These are phyloP conservation scores for Uria aalge DNA, from an alignment of 2,113 vertebrate species.

Conservation along the genomic window DNA sequence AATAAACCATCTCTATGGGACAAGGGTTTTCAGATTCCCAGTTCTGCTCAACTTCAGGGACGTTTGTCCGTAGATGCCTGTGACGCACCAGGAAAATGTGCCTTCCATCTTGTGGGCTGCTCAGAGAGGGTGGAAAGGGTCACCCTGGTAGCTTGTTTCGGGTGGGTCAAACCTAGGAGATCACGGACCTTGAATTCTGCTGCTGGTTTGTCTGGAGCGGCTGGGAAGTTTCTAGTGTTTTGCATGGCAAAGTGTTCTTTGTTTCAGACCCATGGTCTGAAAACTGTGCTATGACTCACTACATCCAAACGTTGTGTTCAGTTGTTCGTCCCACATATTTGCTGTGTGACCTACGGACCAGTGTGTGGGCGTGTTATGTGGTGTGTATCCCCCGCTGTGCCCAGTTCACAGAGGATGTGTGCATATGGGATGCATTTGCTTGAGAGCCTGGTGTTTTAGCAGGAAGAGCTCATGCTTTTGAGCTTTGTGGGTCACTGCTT, in stretches of 20 bases:
- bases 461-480: not conserved
- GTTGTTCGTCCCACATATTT: not conserved
- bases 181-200: not conserved
- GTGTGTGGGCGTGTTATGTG: not conserved
- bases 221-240: not conserved
- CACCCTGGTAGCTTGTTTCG: not conserved
- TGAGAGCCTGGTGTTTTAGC: not conserved
- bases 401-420: not conserved
- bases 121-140: not conserved
- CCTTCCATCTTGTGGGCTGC: rapidly evolving
- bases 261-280: not conserved
- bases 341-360: not conserved
- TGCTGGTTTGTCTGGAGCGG: not conserved
- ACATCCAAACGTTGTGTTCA: rapidly evolving
- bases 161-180: not conserved
- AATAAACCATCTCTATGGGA: not conserved
- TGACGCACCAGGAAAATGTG: not conserved
- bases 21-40: not conserved
- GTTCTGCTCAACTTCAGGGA: not conserved
- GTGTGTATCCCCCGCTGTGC: not conserved
- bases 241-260: not conserved
- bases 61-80: not conserved
- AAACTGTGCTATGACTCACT: not conserved
- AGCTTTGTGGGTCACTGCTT: not conserved
- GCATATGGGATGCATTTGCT: not conserved